Evolutionary conservation across 2,888 invertebrate species (phyloP).

Genomic region (Pyrrhosoma nymphula): DNA sequence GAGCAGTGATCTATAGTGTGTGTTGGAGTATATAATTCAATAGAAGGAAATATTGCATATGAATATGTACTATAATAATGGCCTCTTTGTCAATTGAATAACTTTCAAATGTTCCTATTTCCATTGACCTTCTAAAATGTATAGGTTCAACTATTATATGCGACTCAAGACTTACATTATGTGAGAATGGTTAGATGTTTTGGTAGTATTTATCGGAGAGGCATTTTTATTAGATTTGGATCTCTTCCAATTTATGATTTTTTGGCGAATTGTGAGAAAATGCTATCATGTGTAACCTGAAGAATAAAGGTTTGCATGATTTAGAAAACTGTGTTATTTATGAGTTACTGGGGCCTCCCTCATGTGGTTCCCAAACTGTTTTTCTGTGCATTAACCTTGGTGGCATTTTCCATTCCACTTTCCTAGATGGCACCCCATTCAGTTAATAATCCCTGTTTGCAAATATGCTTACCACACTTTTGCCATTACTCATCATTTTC

Average conservation of each 20-base stretch:
- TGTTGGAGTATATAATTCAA: neutral
- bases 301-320: constrained; percentile 6
- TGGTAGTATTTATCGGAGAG: neutral
- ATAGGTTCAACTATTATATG: neutral
- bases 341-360: too few relatives aligned
- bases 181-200: neutral
- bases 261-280: neutral
- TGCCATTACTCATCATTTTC: too few relatives aligned
- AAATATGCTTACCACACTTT: too few relatives aligned
- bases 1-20: neutral
- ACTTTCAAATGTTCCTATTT: constrained; percentile 60
- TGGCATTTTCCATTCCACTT: too few relatives aligned
- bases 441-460: too few relatives aligned
- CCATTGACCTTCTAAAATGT: constrained; percentile 13
- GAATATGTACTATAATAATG: constrained; percentile 1
- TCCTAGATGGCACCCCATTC: too few relatives aligned
- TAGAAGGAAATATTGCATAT: neutral
- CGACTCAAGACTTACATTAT: neutral
- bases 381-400: too few relatives aligned
- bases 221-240: neutral
- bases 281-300: neutral
- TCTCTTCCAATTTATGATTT: neutral
- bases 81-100: constrained; percentile 58
- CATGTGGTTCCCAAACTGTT: too few relatives aligned
- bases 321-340: neutral